Percentiles rank a stretch among this genome's conserved stretches.
These are phyloP conservation scores for Gavialis gangeticus DNA, from an alignment of 2,113 vertebrate species.

Conservation along the genomic window DNA sequence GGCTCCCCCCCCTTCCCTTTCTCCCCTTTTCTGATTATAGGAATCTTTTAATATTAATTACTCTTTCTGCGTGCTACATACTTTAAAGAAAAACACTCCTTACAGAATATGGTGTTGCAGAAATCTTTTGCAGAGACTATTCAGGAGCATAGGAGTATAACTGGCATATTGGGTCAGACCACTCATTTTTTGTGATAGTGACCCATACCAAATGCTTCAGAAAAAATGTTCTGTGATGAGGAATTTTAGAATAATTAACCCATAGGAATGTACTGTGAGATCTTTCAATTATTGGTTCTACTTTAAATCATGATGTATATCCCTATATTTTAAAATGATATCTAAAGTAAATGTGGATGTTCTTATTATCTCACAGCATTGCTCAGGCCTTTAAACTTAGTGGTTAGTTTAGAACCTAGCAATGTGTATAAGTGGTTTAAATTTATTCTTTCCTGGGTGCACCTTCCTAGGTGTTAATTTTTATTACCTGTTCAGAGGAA, in stretches of 20 bases:
- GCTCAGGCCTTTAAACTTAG: not conserved
- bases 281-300: not conserved
- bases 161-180: not conserved
- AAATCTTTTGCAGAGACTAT: not conserved
- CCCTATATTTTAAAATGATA: not conserved
- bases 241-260: slow-evolving; percentile 30
- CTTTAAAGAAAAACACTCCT: not conserved
- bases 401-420: rapidly evolving
- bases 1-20: slow-evolving; percentile 31
- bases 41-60: not conserved
- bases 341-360: not conserved
- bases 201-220: not conserved
- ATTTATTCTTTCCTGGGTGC: not conserved
- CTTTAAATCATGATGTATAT: not conserved
- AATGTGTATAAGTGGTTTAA: not conserved
- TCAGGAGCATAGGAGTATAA: not conserved
- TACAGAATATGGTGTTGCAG: not conserved
- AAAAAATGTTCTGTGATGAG: not conserved
- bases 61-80: not conserved
- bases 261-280: slow-evolving; percentile 4
- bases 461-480: not conserved
- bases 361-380: not conserved
- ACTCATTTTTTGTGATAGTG: not conserved
- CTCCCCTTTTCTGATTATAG: not conserved
- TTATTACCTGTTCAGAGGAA: not conserved